Evolutionary conservation across 1,140 invertebrate species (phyloP), one percentile per base, ranked within the genome.

Genomic region (Camponotus pennsylvanicus): DNA sequence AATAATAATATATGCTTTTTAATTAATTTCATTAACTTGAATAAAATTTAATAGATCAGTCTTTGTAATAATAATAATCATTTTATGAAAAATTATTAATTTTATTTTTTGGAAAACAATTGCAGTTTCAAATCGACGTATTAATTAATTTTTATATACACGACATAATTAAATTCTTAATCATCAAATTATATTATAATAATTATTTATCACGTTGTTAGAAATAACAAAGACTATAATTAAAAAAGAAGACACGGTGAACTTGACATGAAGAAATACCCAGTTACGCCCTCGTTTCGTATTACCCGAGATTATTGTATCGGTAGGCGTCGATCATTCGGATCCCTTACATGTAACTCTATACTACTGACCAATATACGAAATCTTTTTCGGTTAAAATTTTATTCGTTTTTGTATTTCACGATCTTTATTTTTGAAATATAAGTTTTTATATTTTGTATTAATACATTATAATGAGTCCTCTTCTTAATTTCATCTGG

Each of bases 281-380:
- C 61, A 78, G 87, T 83, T 82, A 83, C 87, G 88, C 88, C 77
- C 87, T 89, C 77, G 77, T 86, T 55, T 89, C 88, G 63, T 82
- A 78, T 89, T 89, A 89, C 88, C 57, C 66, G 88, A 89, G 84
- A 86, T 86, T 84, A 84, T 42, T 67, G 37, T 63, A 69, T 9
- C 37, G 52, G 79, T 89, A 88, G 89, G 89, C 89, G 89, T 90
- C 85, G 57, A 90, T 90, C 85, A 86, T 45, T 85, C 69, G 85
- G 75, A 87, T 90, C 89, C 86, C 45, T 90, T 87, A 87, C 89
- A 76, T 45, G 89, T 89, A 90, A 90, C 11, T 57, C 61, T 79
- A 90, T 42, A 75, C 13, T 18, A 18, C 55, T 42, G 64, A 70
- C 34, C 69, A 73, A 73, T 73, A 61, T 5, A 69, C 34, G 8